Base-by-base conservation (phyloP, 2,888 invertebrate species). In the Andrena marginata region DNA sequence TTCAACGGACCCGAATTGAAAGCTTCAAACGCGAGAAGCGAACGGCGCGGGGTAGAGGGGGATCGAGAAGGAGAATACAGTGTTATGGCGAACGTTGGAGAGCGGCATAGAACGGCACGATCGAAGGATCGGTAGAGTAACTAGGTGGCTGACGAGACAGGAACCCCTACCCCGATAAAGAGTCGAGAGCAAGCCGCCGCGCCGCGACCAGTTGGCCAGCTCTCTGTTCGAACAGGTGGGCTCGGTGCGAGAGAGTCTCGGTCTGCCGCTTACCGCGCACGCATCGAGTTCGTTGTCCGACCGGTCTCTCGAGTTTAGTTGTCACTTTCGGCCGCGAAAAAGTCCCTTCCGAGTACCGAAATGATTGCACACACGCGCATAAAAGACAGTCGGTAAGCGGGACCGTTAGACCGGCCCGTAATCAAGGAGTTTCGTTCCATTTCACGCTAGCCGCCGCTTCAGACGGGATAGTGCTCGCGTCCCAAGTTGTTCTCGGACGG, bases 231-330 rank as follows among this genome's bases (percentile, higher is more conserved):
- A 89, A 80, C 89, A 87, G 89, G 87, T 87, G 89, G 84, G 82
- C 78, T 80, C 80, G 71, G 69, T 33, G 69, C 82, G 84, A 63
- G 81, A 79, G 87, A 86, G 89, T 86, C 90, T 88, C 89, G 90
- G 84, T 88, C 88, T 75, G 81, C 82, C 90, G 87, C 87, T 84
- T 87, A 87, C 89, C 87, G 87, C 75, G 85, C 77, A 80, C 84
- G 77, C 85, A 82, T 85, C 89, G 90, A 91, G 93, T 93, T 93
- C 93, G 93, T 93, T 92, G 93, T 91, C 92, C 93, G 92, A 87
- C 80, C 86, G 85, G 59, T 79, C 64, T 42, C 56, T 62, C 70
- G 16, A 56, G 8, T 20, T 20, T 20, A 56, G 64, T 69, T 65
- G 33, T 62, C 56, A 59, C 42, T 72, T 71, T 83, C 72, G 73